Conservation (phyloP, 2,113 vertebrate genomes). For the Rutilus rutilus region DNA sequence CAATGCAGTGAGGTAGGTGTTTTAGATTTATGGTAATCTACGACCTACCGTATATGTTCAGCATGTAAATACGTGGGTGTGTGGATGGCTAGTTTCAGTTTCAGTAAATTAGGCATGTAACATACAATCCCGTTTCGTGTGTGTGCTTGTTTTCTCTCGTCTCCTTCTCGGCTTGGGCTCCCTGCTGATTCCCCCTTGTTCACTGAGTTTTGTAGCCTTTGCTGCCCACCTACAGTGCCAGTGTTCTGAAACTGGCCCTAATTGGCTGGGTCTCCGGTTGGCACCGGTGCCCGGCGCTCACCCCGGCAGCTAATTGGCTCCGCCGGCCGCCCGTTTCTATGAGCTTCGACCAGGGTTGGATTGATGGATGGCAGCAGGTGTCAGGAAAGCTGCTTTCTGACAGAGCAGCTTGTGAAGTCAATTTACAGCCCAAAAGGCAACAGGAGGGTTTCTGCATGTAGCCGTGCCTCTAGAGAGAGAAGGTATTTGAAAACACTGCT, state of each 20-base stretch:
- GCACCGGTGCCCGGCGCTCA: constrained; percentile 60
- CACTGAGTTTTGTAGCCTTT: constrained; percentile 51
- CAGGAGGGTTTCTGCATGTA: constrained; percentile 27
- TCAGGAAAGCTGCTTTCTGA: constrained; percentile 66
- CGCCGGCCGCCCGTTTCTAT: constrained; percentile 46
- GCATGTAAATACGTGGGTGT: not conserved
- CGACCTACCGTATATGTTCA: not conserved
- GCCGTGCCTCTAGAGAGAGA: constrained; percentile 29
- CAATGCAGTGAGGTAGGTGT: not conserved
- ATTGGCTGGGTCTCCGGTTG: constrained; percentile 66
- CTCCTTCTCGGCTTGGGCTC: not conserved
- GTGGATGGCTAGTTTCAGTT: constrained; percentile 5
- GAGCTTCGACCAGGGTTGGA: constrained; percentile 48
- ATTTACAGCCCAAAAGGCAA: constrained; percentile 61
- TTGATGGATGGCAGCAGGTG: constrained; percentile 70
- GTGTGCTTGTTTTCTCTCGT: constrained; percentile 48
- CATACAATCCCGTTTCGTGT: constrained; percentile 41
- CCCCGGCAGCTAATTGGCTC: constrained; percentile 72
- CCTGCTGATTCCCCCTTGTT: constrained; percentile 50
- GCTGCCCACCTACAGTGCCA: constrained; percentile 65
- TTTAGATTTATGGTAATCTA: constrained; percentile 5
- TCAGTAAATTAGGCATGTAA: constrained; percentile 11
- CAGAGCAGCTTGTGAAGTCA: constrained; percentile 67
- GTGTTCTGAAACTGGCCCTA: constrained; percentile 61
- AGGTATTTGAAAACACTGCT: constrained; percentile 32